These are phyloP conservation scores for Procavia capensis DNA, from an alignment of 2,113 vertebrate species.

Conservation along the genomic window DNA sequence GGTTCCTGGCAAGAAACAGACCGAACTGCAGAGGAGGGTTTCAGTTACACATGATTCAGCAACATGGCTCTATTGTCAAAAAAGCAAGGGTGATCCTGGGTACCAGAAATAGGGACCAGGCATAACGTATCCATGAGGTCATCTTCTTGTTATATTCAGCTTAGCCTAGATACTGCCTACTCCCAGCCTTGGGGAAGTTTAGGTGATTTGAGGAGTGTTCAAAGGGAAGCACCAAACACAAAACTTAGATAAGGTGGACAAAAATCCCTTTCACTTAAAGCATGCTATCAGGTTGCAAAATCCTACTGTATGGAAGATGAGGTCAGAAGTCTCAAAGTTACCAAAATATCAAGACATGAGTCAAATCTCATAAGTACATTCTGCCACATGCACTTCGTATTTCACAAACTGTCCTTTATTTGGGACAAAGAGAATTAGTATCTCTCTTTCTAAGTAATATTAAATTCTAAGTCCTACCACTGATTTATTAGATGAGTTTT, in stretches of 20 bases:
- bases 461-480: neutral
- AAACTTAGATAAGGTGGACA: neutral
- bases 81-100: constrained; percentile 35
- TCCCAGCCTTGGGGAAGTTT: neutral
- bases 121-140: constrained; percentile 15
- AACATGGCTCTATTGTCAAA: neutral
- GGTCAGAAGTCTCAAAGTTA: neutral
- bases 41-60: constrained; percentile 64
- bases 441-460: neutral
- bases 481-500: neutral
- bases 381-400: neutral
- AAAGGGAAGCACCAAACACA: neutral
- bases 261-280: neutral
- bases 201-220: neutral
- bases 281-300: neutral
- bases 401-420: constrained; percentile 21
- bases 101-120: constrained; percentile 56
- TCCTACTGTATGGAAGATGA: neutral
- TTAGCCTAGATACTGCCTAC: neutral
- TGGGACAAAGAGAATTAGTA: neutral
- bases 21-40: neutral
- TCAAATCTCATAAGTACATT: neutral
- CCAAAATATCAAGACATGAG: neutral
- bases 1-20: neutral
- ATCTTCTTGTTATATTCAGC: neutral